Evolutionary conservation across 1,140 invertebrate species (phyloP).

Genomic region (Diorhabda elongata): DNA sequence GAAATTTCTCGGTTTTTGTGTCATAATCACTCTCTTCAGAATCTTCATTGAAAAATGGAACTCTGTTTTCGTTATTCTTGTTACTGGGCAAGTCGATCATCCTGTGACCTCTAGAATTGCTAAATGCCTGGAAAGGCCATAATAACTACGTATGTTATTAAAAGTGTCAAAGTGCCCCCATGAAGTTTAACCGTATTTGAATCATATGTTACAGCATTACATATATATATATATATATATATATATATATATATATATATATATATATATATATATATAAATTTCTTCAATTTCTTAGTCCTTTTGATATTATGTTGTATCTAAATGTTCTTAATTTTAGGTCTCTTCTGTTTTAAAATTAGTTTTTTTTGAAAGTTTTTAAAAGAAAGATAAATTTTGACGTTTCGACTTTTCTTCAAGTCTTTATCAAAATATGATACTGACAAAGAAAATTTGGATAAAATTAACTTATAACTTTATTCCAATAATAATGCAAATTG

Average conservation of each 20-base stretch:
- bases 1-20: not conserved
- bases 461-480: too few relatives aligned
- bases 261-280: not conserved
- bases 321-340: too few relatives aligned
- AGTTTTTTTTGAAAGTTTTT: too few relatives aligned
- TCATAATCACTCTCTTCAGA: constrained; percentile 13
- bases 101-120: constrained; percentile 57
- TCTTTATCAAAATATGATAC: too few relatives aligned
- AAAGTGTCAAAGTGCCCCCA: constrained; percentile 18
- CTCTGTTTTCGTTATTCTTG: constrained; percentile 9
- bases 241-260: not conserved
- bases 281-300: not conserved
- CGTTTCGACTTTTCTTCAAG: too few relatives aligned
- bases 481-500: too few relatives aligned
- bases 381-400: too few relatives aligned
- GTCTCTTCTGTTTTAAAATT: too few relatives aligned
- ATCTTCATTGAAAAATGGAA: constrained; percentile 17
- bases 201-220: not conserved
- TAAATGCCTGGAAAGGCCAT: constrained; percentile 67
- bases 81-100: constrained; percentile 45
- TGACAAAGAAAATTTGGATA: too few relatives aligned
- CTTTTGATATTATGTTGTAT: too few relatives aligned
- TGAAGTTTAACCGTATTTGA: too few relatives aligned
- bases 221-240: not conserved
- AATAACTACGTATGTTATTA: constrained; percentile 56